A percentile compares a stretch with the other conserved stretches of the same genome.
Evolutionary conservation across 2,113 vertebrate genomes (phyloP).

Genomic region (Pterophyllum scalare): DNA sequence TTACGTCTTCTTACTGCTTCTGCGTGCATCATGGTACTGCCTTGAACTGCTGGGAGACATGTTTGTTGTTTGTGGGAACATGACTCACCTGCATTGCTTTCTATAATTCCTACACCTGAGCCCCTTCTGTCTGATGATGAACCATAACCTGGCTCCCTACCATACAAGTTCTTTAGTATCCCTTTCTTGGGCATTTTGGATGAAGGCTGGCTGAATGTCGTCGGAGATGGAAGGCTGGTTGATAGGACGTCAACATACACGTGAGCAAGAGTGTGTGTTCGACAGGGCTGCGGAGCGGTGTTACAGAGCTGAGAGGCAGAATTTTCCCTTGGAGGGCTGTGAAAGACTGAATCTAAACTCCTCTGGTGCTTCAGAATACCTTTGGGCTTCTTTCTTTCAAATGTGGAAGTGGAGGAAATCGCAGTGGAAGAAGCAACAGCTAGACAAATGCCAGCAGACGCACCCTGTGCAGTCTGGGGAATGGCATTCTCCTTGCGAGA

Average conservation of each 20-base stretch:
- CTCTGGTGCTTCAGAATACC: slow-evolving; percentile 82
- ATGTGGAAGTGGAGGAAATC: slow-evolving; percentile 35
- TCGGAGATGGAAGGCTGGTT: slow-evolving; percentile 36
- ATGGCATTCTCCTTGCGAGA: slow-evolving; percentile 83
- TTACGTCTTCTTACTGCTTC: slow-evolving; percentile 76
- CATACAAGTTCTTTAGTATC: slow-evolving; percentile 81
- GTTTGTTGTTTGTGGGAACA: slow-evolving; percentile 27
- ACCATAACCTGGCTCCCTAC: slow-evolving; percentile 67
- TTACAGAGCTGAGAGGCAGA: slow-evolving; percentile 34
- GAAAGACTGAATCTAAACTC: slow-evolving; percentile 79
- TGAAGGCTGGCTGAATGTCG: slow-evolving; percentile 69
- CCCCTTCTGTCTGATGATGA: slow-evolving; percentile 61
- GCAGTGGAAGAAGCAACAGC: slow-evolving; percentile 27
- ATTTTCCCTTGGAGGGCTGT: slow-evolving; percentile 52
- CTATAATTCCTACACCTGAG: slow-evolving; percentile 31
- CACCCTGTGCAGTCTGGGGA: slow-evolving; percentile 63
- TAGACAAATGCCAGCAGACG: slow-evolving; percentile 33
- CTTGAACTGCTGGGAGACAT: slow-evolving; percentile 31
- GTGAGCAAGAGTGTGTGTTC: slow-evolving; percentile 30
- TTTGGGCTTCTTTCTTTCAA: slow-evolving; percentile 78
- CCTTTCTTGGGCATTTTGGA: slow-evolving; percentile 84
- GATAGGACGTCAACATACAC: slow-evolving; percentile 36
- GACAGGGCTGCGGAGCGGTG: slow-evolving; percentile 24
- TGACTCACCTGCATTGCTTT: slow-evolving; percentile 6
- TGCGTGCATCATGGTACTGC: slow-evolving; percentile 52